Base-by-base conservation (phyloP, 2,888 invertebrate genomes). In the Cyclophora punctaria region DNA sequence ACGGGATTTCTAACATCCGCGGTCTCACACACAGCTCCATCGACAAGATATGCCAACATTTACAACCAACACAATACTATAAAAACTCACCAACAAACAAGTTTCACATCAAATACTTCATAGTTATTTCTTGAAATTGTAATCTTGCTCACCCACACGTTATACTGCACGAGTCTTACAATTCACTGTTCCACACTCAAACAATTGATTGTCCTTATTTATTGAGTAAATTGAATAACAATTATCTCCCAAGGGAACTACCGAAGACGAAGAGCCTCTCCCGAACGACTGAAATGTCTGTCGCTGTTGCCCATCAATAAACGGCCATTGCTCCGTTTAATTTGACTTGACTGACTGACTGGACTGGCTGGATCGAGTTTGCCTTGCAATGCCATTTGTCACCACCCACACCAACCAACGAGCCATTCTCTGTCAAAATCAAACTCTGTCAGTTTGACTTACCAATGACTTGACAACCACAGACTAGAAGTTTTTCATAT, bases 71-170 rank as follows among this genome's bases (percentile, higher is more conserved):
- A 49, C 44, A 37, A 50, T 61, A 20, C 5, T 5, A 37, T 37
- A 37, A 5, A 37, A 69, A 83, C 85, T 84, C 74, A 85, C 85
- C 84, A 76, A 73, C 64, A 78, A 71, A 69, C 76, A 74, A 73
- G 75, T 75, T 67, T 78, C 69, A 69, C 67, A 69, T 61, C 63
- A 71, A 72, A 69, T 72, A 64, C 58, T 59, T 60, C 61, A 59
- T 20, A 66, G 61, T 65, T 58, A 66, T 58, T 62, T 65, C 53
- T 61, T 58, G 62, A 62, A 57, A 69, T 63, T 55, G 42, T 48
- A 46, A 35, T 51, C 48, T 54, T 48, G 58, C 70, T 69, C 77
- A 73, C 74, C 70, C 72, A 71, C 74, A 74, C 75, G 68, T 65
- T 66, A 69, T 65, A 52, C 59, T 60, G 61, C 67, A 75, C 77